These are phyloP conservation scores for Tetragonula clypearis DNA, from an alignment of 1,140 invertebrate genomes.

Conservation along the genomic window DNA sequence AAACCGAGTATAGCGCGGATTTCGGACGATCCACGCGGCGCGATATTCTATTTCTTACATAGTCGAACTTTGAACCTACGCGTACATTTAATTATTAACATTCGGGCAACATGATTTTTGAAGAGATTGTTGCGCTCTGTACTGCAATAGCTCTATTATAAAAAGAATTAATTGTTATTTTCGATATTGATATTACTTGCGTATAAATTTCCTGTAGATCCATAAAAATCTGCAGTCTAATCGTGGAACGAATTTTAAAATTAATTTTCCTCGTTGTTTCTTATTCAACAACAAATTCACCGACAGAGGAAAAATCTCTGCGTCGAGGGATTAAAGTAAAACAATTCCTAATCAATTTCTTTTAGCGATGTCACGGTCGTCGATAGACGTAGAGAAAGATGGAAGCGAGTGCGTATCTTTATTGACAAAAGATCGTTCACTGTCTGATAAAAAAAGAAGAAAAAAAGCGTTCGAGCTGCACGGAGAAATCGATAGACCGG, in stretches of 20 bases:
- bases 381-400: not conserved
- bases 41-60: not conserved
- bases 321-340: not conserved
- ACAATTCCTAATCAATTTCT: not conserved
- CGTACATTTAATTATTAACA: no score
- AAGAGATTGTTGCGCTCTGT: no score
- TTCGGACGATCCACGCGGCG: not conserved
- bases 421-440: not conserved
- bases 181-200: no score
- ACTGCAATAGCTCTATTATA: no score
- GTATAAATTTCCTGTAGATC: no score
- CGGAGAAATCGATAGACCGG: slow-evolving; percentile 10
- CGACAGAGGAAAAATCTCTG: not conserved
- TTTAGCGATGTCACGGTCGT: not conserved
- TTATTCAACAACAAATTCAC: not conserved
- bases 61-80: slow-evolving; percentile 6
- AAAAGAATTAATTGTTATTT: no score
- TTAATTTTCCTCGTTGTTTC: no score
- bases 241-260: no score
- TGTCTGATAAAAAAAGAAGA: not conserved
- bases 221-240: no score
- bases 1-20: not conserved
- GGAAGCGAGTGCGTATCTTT: not conserved
- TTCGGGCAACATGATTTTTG: no score
- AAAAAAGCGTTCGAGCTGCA: not conserved